phyloP scores from a whole-genome alignment of 2,888 invertebrate genomes.

The Drepana falcataria region DNA sequence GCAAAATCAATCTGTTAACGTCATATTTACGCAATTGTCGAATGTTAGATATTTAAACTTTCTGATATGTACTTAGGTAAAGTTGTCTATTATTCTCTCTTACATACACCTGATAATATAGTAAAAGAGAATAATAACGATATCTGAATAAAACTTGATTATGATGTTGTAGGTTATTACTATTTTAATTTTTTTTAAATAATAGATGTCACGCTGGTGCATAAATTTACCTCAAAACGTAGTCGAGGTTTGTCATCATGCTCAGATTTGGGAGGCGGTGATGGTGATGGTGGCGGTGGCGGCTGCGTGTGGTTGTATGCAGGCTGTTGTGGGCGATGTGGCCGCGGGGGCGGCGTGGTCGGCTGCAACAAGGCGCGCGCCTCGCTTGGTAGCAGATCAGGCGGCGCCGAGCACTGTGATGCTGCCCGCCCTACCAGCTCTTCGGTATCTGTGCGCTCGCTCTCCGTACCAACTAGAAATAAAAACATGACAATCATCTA shows the following conservation, averaged over 20 bases:
- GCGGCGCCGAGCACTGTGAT: slow-evolving; percentile 81
- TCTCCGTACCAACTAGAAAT: slow-evolving; percentile 80
- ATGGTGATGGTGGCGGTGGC: slow-evolving; percentile 31
- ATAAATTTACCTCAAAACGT: slow-evolving; percentile 54
- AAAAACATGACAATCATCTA: slow-evolving; percentile 1
- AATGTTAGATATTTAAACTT: too few species aligned
- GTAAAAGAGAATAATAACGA: too few species aligned
- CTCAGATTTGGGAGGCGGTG: slow-evolving; percentile 30
- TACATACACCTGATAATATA: too few species aligned
- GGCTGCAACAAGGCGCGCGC: slow-evolving; percentile 71
- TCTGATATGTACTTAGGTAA: too few species aligned
- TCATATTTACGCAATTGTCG: too few species aligned
- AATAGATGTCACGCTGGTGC: too few species aligned
- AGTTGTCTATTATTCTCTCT: too few species aligned
- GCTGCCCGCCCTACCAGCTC: slow-evolving; percentile 82
- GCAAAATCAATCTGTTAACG: too few species aligned
- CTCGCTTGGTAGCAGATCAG: slow-evolving; percentile 79
- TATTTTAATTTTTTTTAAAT: too few species aligned
- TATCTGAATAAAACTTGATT: too few species aligned
- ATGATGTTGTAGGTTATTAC: too few species aligned
- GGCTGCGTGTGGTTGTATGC: slow-evolving; percentile 32
- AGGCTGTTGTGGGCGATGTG: slow-evolving; percentile 23
- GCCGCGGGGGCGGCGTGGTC: slow-evolving; percentile 30
- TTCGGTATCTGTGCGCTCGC: slow-evolving; percentile 83
- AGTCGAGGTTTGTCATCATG: slow-evolving; percentile 59